Percentiles rank a stretch among this genome's conserved stretches.
Conservation (phyloP, 2,888 invertebrate genomes). For the Osedax frankpressi region DNA sequence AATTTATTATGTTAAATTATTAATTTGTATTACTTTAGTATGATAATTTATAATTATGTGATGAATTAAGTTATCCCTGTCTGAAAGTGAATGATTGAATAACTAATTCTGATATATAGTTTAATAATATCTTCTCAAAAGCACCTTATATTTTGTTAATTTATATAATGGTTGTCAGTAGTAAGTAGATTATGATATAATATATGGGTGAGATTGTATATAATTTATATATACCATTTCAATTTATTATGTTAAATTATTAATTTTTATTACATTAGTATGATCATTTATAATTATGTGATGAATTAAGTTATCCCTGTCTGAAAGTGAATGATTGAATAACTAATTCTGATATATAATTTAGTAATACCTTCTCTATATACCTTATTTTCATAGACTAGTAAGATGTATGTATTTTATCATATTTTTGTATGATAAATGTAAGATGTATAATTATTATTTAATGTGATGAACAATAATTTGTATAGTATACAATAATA, state of each 20-base stretch:
- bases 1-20: background rate
- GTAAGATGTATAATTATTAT: background rate
- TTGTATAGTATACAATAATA: background rate
- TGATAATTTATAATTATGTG: background rate
- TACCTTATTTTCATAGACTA: too few species aligned
- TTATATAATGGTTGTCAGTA: background rate
- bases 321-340: too few species aligned
- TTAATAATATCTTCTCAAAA: background rate
- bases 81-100: background rate
- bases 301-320: too few species aligned
- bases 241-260: background rate
- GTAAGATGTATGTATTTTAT: too few species aligned
- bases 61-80: background rate
- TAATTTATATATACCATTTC: background rate
- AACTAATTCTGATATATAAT: too few species aligned
- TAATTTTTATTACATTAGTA: background rate
- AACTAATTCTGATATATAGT: background rate
- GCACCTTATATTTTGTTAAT: background rate
- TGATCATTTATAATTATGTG: too few species aligned
- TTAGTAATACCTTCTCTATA: too few species aligned
- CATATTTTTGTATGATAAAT: background rate
- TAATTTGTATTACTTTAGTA: too few species aligned
- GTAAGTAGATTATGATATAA: background rate
- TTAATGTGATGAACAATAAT: background rate
- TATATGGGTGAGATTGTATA: background rate